phyloP scores from a whole-genome alignment of 2,888 invertebrate genomes.

The Slavum lentiscoides region DNA sequence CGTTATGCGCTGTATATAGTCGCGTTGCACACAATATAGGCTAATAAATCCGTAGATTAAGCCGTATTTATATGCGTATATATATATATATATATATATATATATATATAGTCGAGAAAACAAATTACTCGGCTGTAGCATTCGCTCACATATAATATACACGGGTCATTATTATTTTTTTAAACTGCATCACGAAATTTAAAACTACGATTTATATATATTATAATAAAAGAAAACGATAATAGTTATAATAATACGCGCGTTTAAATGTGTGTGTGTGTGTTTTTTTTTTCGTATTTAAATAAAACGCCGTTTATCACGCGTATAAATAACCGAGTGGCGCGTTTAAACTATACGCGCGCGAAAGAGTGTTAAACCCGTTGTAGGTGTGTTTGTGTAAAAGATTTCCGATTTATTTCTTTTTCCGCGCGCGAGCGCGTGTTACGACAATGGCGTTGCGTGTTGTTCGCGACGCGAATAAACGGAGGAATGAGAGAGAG shows the following conservation, averaged over 20 bases:
- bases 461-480: too few relatives aligned
- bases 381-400: too few relatives aligned
- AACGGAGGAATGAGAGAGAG: too few relatives aligned
- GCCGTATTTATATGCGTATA: background rate
- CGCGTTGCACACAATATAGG: too few relatives aligned
- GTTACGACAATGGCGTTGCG: too few relatives aligned
- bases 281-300: background rate
- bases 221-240: background rate
- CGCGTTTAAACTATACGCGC: too few relatives aligned
- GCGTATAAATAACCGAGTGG: background rate
- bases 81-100: too few relatives aligned
- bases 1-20: too few relatives aligned
- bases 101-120: background rate
- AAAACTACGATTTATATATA: slow-evolving; percentile 4
- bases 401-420: too few relatives aligned
- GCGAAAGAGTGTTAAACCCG: too few relatives aligned
- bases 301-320: slow-evolving; percentile 15
- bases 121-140: background rate
- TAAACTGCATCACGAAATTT: background rate
- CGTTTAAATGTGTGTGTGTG: background rate
- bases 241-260: background rate
- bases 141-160: too few relatives aligned
- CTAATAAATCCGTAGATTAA: background rate
- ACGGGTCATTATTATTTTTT: background rate
- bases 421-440: too few relatives aligned